Evolutionary conservation across 2,797 vertebrate genomes (phyloP), one percentile per base, ranked within the genome.

Genomic region (Chlorospingus flavigularis): DNA sequence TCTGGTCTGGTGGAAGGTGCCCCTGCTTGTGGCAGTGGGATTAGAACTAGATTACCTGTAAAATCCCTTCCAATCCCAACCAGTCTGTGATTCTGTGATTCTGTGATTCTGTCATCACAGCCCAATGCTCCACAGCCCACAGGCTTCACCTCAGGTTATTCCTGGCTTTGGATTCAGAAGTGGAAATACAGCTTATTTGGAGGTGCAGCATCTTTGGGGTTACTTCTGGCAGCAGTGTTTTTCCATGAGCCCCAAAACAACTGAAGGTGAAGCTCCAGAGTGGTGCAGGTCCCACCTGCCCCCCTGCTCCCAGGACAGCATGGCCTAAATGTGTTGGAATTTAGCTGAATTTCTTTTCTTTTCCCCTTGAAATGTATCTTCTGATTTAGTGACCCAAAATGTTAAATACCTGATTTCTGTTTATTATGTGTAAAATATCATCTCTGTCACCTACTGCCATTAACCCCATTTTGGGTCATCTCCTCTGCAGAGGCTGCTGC

Each of bases 121-220:
- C 74, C 51, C 30, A 50, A 1, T 13, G 23, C 6, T 70, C 28
- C 33, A 31, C 31, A 77, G 17, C 65, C 40, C 30, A 7, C 1
- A 5, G 37, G 19, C 42, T 50, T 84, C 42, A 45, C 30, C 50
- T 67, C 30, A 2, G 5, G 19, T 30, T 43, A 10, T 50, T 25
- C 50, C 54, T n/a, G 26, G 25, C 4, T 67, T 63, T 86, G 62
- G 62, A 54, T 68, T 88, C 70, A 53, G 63, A 65, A 65, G 51
- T 8, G 58, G n/a, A 40, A 0, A 0, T 47, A 7, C 8, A 15
- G 11, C 37, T 73, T 61, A 18, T 65, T 24, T 37, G 37, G 54
- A 61, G 40, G 0, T 61, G 3, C 10, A 13, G 9, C 47, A 50
- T 54, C 39, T 63, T 19, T 31, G n/a, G 50, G 51, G 39, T 66